Evolutionary conservation across 2,797 vertebrate species (phyloP), one percentile per base, ranked within the genome.

Genomic region (Chaetophractus vellerosus): DNA sequence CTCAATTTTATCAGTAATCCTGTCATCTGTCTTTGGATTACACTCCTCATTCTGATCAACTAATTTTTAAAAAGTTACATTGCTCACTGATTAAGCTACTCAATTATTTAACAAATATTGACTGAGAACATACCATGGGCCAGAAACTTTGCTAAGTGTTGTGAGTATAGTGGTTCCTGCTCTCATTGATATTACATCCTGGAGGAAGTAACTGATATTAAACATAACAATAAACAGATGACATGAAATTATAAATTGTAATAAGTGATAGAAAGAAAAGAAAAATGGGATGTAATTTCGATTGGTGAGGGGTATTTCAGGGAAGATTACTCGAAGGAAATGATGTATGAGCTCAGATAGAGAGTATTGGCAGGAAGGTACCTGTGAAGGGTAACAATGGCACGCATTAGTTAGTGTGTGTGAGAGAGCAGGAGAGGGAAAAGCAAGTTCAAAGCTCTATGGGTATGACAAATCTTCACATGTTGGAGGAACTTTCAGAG

Each of bases 261-360:
- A 52, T 89, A 80, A 71, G 16, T 26, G 6, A 38, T 26, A 69
- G 61, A 9, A 93, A 10, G 7, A 55, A 96, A 89, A 52, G 21
- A 88, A 87, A 55, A 64, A 79, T 66, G 28, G 41, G 68, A 5
- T 55, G 18, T 59, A 82, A 86, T 81, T 90, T 81, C 52, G 63
- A 71, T 66, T 36, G 38, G 78, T 92, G 69, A 88, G 55, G 23
- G 7, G 23, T 79, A 91, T 59, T 76, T 75, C 75, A 88, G 26
- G 24, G 71, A 95, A 75, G 18, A 4, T 2, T 45, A 23, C 36
- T 55, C 6, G 79, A 86, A 57, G n/a, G 52, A 71, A 94, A 90
- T 55, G 61, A 94, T 81, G 2, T 68, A 90, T 41, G 23, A 90
- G 26, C 38, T 61, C 61, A 81, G 59, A 89, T 48, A 72, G 1